These are phyloP conservation scores for Apis cerana DNA, from an alignment of 1,140 invertebrate genomes.

Conservation along the genomic window DNA sequence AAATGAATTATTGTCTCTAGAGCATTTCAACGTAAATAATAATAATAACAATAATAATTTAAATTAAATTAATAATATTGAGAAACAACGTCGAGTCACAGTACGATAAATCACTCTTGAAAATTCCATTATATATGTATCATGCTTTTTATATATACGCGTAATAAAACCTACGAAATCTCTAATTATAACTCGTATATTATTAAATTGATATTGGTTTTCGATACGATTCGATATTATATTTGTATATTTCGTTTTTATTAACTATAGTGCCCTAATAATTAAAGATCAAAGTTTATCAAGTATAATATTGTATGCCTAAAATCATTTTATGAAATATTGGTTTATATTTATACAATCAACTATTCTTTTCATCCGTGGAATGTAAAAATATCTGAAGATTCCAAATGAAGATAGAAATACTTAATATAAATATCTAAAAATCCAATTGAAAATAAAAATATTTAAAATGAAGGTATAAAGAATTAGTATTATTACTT, in stretches of 20 bases:
- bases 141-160: neutral
- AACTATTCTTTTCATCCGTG: neutral
- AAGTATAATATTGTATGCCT: no score
- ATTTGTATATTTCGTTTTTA: no score
- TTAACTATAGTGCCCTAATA: conserved; percentile 5
- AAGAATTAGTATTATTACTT: no score
- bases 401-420: no score
- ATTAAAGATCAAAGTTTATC: conserved; percentile 18
- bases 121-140: neutral
- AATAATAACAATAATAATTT: neutral
- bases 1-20: neutral
- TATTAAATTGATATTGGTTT: conserved; percentile 41
- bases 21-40: neutral
- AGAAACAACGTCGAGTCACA: neutral
- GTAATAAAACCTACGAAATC: neutral
- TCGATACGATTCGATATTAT: conserved; percentile 28
- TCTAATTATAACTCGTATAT: conserved; percentile 9
- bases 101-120: no score
- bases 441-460: no score
- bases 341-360: neutral
- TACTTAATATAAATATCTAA: no score
- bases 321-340: neutral
- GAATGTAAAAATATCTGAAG: neutral
- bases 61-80: neutral
- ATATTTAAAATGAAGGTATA: no score